These are phyloP conservation scores for Phaedon cochleariae DNA, from an alignment of 2,888 invertebrate genomes.

Conservation along the genomic window DNA sequence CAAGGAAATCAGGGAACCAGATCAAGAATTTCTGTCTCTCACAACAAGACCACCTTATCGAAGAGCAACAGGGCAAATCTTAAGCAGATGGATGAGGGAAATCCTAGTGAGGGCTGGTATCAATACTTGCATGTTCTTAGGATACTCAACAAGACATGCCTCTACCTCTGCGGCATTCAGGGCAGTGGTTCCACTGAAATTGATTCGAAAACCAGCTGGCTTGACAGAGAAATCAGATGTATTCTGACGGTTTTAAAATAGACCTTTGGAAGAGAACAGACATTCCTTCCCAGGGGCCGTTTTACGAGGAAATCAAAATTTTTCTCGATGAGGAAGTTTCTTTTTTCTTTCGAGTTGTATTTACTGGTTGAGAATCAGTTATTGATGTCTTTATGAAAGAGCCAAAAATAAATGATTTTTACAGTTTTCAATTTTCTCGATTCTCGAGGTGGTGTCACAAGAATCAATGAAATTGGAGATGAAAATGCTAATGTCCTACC, in stretches of 20 bases:
- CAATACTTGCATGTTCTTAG: constrained; percentile 26
- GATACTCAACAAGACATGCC: constrained; percentile 31
- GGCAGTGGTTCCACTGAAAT: constrained; percentile 16
- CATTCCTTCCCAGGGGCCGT: background rate
- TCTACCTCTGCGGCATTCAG: constrained; percentile 25
- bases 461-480: too few species aligned
- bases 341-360: background rate
- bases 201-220: constrained; percentile 26
- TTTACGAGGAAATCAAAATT: background rate
- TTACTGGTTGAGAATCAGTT: background rate
- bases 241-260: constrained; percentile 26
- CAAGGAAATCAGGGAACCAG: background rate
- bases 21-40: constrained; percentile 19
- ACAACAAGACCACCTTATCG: constrained; percentile 26
- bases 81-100: constrained; percentile 40
- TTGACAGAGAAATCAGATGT: constrained; percentile 15
- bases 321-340: background rate
- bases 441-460: too few species aligned
- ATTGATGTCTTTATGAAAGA: background rate
- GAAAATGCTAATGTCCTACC: too few species aligned
- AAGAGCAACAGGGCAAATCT: constrained; percentile 28
- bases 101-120: constrained; percentile 33
- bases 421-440: too few species aligned
- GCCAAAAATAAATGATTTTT: background rate
- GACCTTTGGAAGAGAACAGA: constrained; percentile 12